These are phyloP conservation scores for Chloropsis cyanopogon DNA, from an alignment of 2,113 vertebrate genomes.

Conservation along the genomic window DNA sequence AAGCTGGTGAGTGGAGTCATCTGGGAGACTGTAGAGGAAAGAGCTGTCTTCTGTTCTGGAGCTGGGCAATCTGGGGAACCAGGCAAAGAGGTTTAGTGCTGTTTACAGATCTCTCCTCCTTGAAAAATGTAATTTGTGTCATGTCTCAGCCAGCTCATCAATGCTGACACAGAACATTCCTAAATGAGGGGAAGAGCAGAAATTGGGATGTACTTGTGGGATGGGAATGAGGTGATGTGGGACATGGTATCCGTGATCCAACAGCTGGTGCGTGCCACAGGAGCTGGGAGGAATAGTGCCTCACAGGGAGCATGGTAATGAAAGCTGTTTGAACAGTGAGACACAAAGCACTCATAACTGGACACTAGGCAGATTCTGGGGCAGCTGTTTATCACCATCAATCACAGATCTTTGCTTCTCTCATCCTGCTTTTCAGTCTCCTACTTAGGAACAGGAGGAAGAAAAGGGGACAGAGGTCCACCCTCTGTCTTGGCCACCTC, in stretches of 20 bases:
- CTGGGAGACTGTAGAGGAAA: conserved; percentile 75
- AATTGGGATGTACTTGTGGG: neutral
- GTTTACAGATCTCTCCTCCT: neutral
- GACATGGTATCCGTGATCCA: neutral
- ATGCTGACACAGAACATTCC: neutral
- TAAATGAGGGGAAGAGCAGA: neutral
- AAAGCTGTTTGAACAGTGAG: neutral
- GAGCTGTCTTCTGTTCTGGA: conserved; percentile 66
- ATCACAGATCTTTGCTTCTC: neutral
- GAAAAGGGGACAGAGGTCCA: neutral
- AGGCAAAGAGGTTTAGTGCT: neutral
- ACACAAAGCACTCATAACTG: neutral
- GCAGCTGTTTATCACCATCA: neutral
- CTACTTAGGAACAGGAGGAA: neutral
- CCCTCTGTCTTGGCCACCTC: neutral
- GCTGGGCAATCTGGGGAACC: neutral
- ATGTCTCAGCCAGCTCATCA: neutral
- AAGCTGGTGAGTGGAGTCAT: conserved; percentile 79
- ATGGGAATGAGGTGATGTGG: neutral
- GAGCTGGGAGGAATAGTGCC: neutral
- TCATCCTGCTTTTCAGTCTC: neutral
- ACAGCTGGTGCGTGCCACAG: neutral
- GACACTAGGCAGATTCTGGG: neutral
- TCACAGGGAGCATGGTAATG: neutral
- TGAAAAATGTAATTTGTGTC: neutral